A percentile compares a stretch with the other conserved stretches of the same genome.
phyloP scores from a whole-genome alignment of 2,888 invertebrate species.

The Idaea aversata region DNA sequence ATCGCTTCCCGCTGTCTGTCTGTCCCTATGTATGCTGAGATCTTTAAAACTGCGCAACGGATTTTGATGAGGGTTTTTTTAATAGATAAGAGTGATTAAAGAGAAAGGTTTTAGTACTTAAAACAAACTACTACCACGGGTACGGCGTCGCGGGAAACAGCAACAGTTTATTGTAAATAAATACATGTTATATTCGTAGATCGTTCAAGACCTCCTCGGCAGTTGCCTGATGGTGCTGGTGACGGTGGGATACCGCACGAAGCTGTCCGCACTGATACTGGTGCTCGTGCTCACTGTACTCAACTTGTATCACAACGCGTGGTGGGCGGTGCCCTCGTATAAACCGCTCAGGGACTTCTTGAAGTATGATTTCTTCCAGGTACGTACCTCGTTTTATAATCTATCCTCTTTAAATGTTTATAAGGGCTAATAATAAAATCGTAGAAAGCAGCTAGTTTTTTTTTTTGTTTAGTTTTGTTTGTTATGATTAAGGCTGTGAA shows the following conservation, averaged over 20 bases:
- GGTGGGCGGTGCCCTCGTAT: constrained; percentile 97
- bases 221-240: constrained; percentile 97
- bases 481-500: background rate
- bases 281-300: constrained; percentile 92
- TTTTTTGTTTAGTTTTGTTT: no score
- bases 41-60: no score
- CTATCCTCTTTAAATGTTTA: background rate
- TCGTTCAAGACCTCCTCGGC: constrained; percentile 95
- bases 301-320: constrained; percentile 98
- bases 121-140: no score
- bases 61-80: no score
- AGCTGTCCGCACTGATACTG: constrained; percentile 96
- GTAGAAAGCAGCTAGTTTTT: no score
- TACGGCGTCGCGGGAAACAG: no score
- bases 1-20: no score
- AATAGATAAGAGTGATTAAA: no score
- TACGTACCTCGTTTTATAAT: constrained; percentile 54
- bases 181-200: constrained; percentile 67
- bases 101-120: no score
- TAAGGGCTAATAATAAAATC: background rate
- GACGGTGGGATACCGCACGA: constrained; percentile 98
- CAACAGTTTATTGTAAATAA: no score
- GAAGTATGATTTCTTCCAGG: constrained; percentile 99
- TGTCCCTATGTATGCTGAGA: no score
- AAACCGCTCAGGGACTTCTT: constrained; percentile 99